phyloP scores from a whole-genome alignment of 2,113 vertebrate genomes.

The Spea multiplicata region DNA sequence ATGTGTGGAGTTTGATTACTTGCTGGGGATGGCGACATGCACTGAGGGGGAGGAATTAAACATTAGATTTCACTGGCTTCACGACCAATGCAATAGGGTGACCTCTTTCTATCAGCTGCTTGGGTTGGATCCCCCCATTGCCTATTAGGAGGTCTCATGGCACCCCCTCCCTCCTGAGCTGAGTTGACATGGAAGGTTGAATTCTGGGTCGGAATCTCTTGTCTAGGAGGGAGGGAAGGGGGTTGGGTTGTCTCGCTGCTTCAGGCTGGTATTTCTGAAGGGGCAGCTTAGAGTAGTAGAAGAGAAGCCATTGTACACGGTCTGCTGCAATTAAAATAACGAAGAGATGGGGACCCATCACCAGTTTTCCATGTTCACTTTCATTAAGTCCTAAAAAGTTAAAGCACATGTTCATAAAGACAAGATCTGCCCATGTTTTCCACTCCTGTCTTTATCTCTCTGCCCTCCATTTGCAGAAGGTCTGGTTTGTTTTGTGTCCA shows the following conservation, averaged over 20 bases:
- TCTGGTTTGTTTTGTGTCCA: constrained; percentile 79
- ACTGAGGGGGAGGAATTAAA: constrained; percentile 57
- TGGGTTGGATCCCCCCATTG: constrained; percentile 47
- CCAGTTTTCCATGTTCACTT: constrained; percentile 60
- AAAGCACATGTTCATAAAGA: neutral
- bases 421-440: constrained; percentile 16
- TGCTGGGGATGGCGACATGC: constrained; percentile 51
- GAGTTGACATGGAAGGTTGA: constrained; percentile 56
- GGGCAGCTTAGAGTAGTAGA: constrained; percentile 70
- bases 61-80: constrained; percentile 59
- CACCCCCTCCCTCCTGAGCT: constrained; percentile 57
- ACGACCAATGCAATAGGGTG: constrained; percentile 66
- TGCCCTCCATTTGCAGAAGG: constrained; percentile 80
- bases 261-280: constrained; percentile 60
- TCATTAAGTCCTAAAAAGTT: constrained; percentile 53
- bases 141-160: constrained; percentile 65
- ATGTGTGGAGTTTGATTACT: constrained; percentile 14
- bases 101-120: constrained; percentile 68
- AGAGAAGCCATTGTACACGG: constrained; percentile 89
- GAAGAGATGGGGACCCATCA: constrained; percentile 60
- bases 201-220: constrained; percentile 43
- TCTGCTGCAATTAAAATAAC: constrained; percentile 65
- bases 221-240: constrained; percentile 50
- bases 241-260: constrained; percentile 59
- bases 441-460: constrained; percentile 76